phyloP scores from a whole-genome alignment of 2,113 vertebrate genomes.

The Anarhynchus alexandrinus region DNA sequence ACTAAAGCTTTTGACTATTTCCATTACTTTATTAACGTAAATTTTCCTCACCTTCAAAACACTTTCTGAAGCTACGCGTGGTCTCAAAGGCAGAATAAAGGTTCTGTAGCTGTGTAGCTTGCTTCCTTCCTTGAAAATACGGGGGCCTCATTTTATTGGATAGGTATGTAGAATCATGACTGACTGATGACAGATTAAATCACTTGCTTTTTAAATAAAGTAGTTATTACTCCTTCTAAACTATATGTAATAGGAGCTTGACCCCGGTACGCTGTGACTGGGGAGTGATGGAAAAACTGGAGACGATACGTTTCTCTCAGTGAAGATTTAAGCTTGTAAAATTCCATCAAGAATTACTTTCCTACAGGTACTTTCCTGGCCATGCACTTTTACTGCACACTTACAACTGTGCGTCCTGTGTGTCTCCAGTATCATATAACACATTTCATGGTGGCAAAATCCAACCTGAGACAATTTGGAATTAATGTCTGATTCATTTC shows the following conservation, averaged over 20 bases:
- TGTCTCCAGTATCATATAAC: background rate
- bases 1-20: background rate
- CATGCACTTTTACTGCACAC: background rate
- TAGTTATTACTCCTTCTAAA: background rate
- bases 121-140: background rate
- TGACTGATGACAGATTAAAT: background rate
- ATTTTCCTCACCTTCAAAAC: background rate
- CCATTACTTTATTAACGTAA: background rate
- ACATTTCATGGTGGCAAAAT: background rate
- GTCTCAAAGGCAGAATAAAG: background rate
- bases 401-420: no score
- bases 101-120: background rate
- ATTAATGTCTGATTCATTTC: conserved; percentile 27
- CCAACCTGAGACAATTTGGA: background rate
- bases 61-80: background rate
- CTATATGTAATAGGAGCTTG: background rate
- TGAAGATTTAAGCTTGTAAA: background rate
- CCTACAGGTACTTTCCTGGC: background rate
- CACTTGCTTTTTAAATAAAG: background rate
- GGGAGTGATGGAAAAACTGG: background rate
- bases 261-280: background rate
- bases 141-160: background rate
- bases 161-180: background rate
- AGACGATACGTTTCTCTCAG: background rate
- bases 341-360: background rate